phyloP scores from a whole-genome alignment of 1,140 invertebrate genomes.

The Scaptomyza montana region DNA sequence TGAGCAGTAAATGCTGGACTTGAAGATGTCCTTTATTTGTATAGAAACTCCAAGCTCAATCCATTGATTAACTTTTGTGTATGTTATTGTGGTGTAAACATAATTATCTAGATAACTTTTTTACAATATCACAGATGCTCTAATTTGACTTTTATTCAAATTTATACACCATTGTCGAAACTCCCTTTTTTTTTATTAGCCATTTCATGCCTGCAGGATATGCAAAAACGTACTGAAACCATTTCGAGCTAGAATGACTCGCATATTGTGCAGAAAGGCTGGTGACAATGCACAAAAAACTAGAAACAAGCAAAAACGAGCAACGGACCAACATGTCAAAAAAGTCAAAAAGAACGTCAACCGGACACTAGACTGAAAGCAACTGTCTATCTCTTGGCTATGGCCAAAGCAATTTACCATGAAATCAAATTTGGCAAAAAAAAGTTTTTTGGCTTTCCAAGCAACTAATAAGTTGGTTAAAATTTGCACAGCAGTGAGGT shows the following conservation, averaged over 20 bases:
- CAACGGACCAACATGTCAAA: constrained; percentile 35
- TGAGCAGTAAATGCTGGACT: not conserved
- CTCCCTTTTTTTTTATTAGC: not conserved
- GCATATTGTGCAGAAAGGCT: constrained; percentile 24
- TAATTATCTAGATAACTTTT: too few relatives aligned
- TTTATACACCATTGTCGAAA: not conserved
- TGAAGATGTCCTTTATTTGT: not conserved
- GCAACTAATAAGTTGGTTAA: constrained; percentile 28
- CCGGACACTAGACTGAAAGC: constrained; percentile 30
- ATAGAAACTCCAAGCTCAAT: too few relatives aligned
- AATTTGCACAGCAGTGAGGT: not conserved
- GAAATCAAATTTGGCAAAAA: constrained; percentile 69
- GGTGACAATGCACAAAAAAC: constrained; percentile 5
- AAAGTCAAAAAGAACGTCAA: constrained; percentile 42
- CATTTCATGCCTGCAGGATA: not conserved
- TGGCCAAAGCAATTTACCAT: constrained; percentile 47
- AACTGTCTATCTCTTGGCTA: constrained; percentile 32
- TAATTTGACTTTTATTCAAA: too few relatives aligned
- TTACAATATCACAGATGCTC: too few relatives aligned
- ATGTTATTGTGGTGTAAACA: too few relatives aligned
- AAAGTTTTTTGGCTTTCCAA: constrained; percentile 15
- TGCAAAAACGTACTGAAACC: constrained; percentile 4
- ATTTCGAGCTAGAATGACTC: constrained; percentile 23
- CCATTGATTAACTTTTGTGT: too few relatives aligned
- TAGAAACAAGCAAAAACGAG: not conserved